These are phyloP conservation scores for Trichogramma pretiosum DNA, from an alignment of 1,140 invertebrate species.

Conservation along the genomic window DNA sequence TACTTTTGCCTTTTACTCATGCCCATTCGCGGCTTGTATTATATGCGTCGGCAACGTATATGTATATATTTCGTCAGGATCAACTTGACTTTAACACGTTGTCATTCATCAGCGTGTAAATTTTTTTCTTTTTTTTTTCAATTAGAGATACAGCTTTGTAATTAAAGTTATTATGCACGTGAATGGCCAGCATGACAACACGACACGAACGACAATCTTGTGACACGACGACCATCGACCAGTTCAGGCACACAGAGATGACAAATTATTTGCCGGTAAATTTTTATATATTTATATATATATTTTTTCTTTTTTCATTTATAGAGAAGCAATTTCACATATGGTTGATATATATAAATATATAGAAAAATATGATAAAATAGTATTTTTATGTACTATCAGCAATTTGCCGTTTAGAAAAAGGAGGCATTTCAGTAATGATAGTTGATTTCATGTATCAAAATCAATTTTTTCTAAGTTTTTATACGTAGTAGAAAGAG, in stretches of 20 bases:
- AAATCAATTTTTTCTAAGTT: slow-evolving; percentile 25
- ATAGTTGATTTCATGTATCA: not conserved
- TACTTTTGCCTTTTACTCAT: not conserved
- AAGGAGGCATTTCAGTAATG: slow-evolving; percentile 2
- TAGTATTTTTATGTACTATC: too few species aligned
- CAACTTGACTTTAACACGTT: too few species aligned
- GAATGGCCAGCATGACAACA: slow-evolving; percentile 49
- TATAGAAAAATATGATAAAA: too few species aligned
- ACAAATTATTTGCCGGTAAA: slow-evolving; percentile 37
- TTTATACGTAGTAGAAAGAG: slow-evolving; percentile 22
- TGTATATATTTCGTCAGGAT: too few species aligned
- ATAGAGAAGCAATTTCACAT: too few species aligned
- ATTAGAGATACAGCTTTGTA: too few species aligned
- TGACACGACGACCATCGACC: slow-evolving; percentile 47
- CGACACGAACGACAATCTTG: slow-evolving; percentile 48
- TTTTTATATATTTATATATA: too few species aligned
- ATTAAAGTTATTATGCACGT: too few species aligned
- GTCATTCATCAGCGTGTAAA: too few species aligned
- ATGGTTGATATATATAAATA: slow-evolving; percentile 19
- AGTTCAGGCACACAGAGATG: slow-evolving; percentile 47
- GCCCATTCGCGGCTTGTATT: not conserved
- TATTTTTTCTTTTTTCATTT: not conserved
- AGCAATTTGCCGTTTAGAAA: too few species aligned
- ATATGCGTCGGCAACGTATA: not conserved
- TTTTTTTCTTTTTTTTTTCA: too few species aligned